phyloP scores from a whole-genome alignment of 2,888 invertebrate genomes.

The Epiblema foenella region DNA sequence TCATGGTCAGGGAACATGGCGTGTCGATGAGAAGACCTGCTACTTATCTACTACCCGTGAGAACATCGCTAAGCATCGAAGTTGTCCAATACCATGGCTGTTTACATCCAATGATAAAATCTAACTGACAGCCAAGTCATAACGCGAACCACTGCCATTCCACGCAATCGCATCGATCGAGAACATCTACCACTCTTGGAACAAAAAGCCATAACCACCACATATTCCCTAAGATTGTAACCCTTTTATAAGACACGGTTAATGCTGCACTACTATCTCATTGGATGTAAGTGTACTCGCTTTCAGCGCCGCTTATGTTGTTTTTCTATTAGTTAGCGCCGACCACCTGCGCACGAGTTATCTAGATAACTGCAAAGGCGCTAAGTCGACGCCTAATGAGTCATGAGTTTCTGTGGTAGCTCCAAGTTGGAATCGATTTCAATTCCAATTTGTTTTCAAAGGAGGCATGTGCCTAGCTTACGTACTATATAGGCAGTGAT shows the following conservation, averaged over 20 bases:
- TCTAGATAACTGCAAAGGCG: constrained; percentile 28
- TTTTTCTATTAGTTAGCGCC: background rate
- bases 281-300: background rate
- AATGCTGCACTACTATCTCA: background rate
- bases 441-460: too few species aligned
- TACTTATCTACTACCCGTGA: background rate
- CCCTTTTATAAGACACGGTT: background rate
- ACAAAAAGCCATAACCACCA: constrained; percentile 8
- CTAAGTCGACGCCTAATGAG: constrained; percentile 15
- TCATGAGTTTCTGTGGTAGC: background rate
- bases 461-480: too few species aligned
- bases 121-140: constrained; percentile 26
- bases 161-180: constrained; percentile 26
- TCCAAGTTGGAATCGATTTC: too few species aligned
- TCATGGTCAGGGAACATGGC: too few species aligned
- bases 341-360: constrained; percentile 29
- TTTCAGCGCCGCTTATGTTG: background rate
- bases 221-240: background rate
- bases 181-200: background rate
- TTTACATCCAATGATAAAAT: constrained; percentile 7
- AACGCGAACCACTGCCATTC: constrained; percentile 31
- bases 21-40: too few species aligned
- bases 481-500: too few species aligned
- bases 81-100: constrained; percentile 7
- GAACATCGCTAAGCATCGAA: background rate